These are phyloP conservation scores for Pseudorasbora parva DNA, from an alignment of 2,113 vertebrate species.

Conservation along the genomic window DNA sequence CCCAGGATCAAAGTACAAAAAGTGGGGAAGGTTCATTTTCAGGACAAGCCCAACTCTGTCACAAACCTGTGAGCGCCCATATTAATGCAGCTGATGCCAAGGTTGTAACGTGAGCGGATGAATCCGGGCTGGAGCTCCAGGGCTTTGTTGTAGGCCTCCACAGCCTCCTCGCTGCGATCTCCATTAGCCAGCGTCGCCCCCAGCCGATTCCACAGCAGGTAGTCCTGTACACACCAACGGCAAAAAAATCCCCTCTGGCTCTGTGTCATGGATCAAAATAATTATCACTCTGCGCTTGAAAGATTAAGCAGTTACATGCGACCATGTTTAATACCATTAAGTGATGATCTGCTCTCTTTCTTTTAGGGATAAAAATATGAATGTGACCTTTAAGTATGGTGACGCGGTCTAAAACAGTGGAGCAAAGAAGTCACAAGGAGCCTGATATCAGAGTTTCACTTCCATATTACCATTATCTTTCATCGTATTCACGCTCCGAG, in stretches of 20 bases:
- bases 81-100: constrained; percentile 98
- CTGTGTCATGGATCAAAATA: constrained; percentile 22
- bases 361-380: constrained; percentile 24
- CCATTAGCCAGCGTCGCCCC: constrained; percentile 96
- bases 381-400: constrained; percentile 12
- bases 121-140: constrained; percentile 97
- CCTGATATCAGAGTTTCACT: constrained; percentile 22
- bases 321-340: constrained; percentile 5
- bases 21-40: neutral
- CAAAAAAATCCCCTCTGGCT: neutral
- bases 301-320: neutral
- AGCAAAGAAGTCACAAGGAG: constrained; percentile 11
- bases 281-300: neutral
- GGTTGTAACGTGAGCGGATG: constrained; percentile 95
- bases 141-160: constrained; percentile 92
- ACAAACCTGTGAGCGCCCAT: constrained; percentile 94
- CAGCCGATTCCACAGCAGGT: constrained; percentile 95
- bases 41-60: neutral
- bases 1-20: constrained; percentile 9
- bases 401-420: neutral
- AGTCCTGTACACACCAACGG: constrained; percentile 80
- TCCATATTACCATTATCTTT: constrained; percentile 65
- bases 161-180: constrained; percentile 93
- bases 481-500: constrained; percentile 67
- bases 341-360: constrained; percentile 9